Evolutionary conservation across 2,113 vertebrate species (phyloP), one percentile per base, ranked within the genome.

Genomic region (Spilogale gracilis): DNA sequence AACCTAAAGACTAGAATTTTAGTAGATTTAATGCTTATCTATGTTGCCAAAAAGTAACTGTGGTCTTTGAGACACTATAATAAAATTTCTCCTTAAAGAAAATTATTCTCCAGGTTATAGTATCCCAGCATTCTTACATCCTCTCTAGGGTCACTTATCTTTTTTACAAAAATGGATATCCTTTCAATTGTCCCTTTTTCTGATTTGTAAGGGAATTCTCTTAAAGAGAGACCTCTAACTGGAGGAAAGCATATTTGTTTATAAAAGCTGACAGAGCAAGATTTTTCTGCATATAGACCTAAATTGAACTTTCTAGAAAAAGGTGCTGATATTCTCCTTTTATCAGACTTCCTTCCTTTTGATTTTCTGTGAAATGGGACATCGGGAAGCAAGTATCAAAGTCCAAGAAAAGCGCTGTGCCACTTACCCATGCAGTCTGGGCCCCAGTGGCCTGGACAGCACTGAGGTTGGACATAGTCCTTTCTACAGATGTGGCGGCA

Each of bases 381-480:
- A 9, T 2, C 0, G 6, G 92, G 0, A 76, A 45, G 56, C 69
- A 65, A 74, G 8, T 65, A 9, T 56, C 10, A 45, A 80, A 88
- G 27, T 32, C 45, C 23, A 13, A 76, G 80, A 58, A 45, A 79
- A 48, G 14, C 3, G 0, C 32, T 12, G 25, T 16, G 4, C 0
- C 69, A n/a, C 98, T 99, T 94, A 99, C 99, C 99, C 93, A 98
- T 80, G 97, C 99, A 99, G 61, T 99, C 98, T 91, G 98, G 98
- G 43, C 99, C 99, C 99, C 99, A 99, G 61, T 95, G 96, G 3
- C 99, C 99, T 38, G 98, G 97, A 63, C 99, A 99, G 91, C 99
- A 99, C 25, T 97, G 97, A 6, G 98, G 98, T n/a, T 99, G 98
- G 0, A 98, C 43, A 13, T 98, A 97, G 30, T 98, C 97, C 86